These are phyloP conservation scores for Hylomyscus alleni DNA, from an alignment of 2,797 vertebrate genomes.

Conservation along the genomic window DNA sequence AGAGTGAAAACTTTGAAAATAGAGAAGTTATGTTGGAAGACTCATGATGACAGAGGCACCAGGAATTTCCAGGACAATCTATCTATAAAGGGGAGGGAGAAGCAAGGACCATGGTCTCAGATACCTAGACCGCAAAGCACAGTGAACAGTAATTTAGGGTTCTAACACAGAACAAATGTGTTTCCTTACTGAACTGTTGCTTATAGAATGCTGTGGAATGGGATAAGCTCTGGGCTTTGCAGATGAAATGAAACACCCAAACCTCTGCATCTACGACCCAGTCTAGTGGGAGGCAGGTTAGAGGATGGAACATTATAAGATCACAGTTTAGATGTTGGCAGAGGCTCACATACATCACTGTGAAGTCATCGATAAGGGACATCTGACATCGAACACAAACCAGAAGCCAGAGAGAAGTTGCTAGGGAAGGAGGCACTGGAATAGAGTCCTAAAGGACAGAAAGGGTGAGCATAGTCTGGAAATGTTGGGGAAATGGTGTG, in stretches of 20 bases:
- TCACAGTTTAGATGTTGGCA: neutral
- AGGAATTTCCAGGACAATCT: neutral
- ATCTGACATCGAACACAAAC: neutral
- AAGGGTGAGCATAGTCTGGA: neutral
- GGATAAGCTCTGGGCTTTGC: neutral
- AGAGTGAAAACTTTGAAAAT: constrained; percentile 56
- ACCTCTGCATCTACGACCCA: neutral
- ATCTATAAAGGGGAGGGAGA: constrained; percentile 35
- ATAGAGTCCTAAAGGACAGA: neutral
- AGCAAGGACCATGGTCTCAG: constrained; percentile 52
- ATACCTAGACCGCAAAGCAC: neutral
- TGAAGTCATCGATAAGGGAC: neutral
- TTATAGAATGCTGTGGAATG: neutral
- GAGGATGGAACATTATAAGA: neutral
- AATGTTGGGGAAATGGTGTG: neutral
- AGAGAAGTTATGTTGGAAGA: constrained; percentile 26
- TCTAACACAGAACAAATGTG: constrained; percentile 16
- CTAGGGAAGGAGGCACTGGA: neutral
- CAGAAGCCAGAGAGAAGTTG: neutral
- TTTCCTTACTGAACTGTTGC: constrained; percentile 52
- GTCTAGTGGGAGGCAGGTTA: neutral
- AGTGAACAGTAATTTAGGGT: constrained; percentile 40
- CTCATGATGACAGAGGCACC: neutral
- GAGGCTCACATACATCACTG: neutral
- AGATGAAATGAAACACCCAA: constrained; percentile 14